Evolutionary conservation across 2,797 vertebrate species (phyloP), one percentile per base, ranked within the genome.

Genomic region (Ctenochaetus hawaiiensis): DNA sequence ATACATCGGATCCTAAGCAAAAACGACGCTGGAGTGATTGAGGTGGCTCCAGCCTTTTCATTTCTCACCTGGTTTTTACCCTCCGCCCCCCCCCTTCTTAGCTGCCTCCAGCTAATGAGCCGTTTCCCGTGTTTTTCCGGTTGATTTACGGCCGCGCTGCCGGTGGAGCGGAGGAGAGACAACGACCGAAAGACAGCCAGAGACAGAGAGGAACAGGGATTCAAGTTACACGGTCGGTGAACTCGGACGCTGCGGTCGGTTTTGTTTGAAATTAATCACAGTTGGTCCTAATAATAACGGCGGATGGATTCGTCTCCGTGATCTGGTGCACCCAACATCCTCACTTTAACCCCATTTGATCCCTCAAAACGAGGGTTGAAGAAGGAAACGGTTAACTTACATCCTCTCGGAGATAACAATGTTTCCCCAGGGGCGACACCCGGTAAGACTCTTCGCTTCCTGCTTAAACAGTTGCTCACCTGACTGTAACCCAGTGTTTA

Each of bases 361-460:
- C 79, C 87, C 61, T 59, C 34, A 18, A 60, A 66, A 26, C 65
- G 71, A 77, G 80, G 48, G 54, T 85, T 81, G 63, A 58, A 68
- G 85, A 86, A 92, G 85, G 81, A 90, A 89, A 71, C 91, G 67
- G 92, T 34, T 34, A 34, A 34, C 30, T 88, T 72, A 78, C 87
- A 77, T 83, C 93, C 91, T 88, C 85, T 59, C 80, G 87, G 92
- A 94, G 87, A 90, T 78, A 89, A 94, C 92, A 68, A 98, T 98
- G 97, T 98, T 98, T 87, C 97, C 97, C 77, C 97, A 98, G 93
- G 97, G 97, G 94, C 96, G 97, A 93, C 97, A 97, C 92, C 97
- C 97, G 92, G 97, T 97, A 95, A 97, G 97, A 82, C 79, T 62
- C 77, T 61, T 56, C 62, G 51, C 62, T 56, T 70, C 58, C 30